Evolutionary conservation across 2,888 invertebrate genomes (phyloP), one percentile per base, ranked within the genome.

Genomic region (Eretmocerus hayati): DNA sequence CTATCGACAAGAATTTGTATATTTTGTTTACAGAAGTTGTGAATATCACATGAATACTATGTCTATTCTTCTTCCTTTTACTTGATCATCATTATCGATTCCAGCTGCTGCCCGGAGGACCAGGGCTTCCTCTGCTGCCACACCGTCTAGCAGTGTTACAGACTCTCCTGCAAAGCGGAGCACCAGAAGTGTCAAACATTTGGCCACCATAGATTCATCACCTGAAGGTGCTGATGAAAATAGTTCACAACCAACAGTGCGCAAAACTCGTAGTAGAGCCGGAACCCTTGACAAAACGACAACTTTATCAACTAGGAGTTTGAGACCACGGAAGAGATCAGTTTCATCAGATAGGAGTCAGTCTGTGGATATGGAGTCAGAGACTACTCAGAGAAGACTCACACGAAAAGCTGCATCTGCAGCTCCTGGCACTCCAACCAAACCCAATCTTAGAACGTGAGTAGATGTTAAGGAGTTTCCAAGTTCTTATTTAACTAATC

Each of bases 261-360:
- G 47, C 3, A 21, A 41, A 16, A 49, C 49, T 8, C 46, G 54
- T 13, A 52, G 54, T 22, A 32, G 47, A 31, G 11, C 42, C 30
- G 40, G 47, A 37, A 52, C 51, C 13, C 21, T 52, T 15, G 54
- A 54, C 20, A 54, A 52, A 39, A 32, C 38, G 6, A 15, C 32
- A 40, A 13, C 45, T 26, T 11, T 4, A 19, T 2, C 11, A 37
- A 18, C 30, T 22, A 52, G 35, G 37, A 52, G 18, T 15, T 47
- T 47, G 20, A 52, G 50, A 19, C 52, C 54, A 9, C 45, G 54
- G n/a, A 54, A 49, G 40, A 50, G 45, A 20, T 54, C 54, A 18
- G 54, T 31, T 9, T 46, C 54, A 13, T 54, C 54, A 2, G 52
- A 54, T 32, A 15, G 20, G 2, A 54, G 54, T 20, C 51, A 51